These are phyloP conservation scores for Rhamnusium bicolor DNA, from an alignment of 2,888 invertebrate genomes.

Conservation along the genomic window DNA sequence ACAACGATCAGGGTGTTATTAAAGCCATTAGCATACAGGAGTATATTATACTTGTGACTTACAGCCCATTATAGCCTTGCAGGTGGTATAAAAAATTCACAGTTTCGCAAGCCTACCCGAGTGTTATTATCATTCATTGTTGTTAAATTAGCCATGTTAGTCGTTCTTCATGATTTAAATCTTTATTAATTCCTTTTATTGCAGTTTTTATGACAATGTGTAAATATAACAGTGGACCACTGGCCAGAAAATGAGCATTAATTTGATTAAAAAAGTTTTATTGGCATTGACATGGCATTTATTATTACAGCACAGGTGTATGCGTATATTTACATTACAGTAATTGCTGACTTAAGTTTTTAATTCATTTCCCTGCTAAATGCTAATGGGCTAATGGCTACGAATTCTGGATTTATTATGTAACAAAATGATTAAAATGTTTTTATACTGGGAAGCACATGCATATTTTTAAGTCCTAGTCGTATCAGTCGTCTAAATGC, in stretches of 20 bases:
- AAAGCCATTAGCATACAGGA: neutral
- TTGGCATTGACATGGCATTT: neutral
- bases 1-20: neutral
- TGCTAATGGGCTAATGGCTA: neutral
- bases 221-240: neutral
- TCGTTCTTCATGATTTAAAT: neutral
- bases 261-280: neutral
- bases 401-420: neutral
- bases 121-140: neutral
- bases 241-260: neutral
- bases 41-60: neutral
- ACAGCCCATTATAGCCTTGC: neutral
- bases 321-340: neutral
- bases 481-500: too few species aligned
- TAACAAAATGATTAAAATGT: neutral
- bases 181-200: neutral
- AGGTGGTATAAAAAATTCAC: neutral
- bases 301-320: neutral
- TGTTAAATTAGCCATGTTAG: neutral
- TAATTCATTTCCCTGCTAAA: neutral
- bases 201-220: neutral
- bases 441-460: neutral
- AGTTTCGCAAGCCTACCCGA: neutral
- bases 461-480: too few species aligned
- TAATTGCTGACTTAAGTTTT: neutral